A percentile compares a stretch with the other conserved stretches of the same genome.
phyloP scores from a whole-genome alignment of 1,140 invertebrate genomes.

The Oryzaephilus surinamensis region DNA sequence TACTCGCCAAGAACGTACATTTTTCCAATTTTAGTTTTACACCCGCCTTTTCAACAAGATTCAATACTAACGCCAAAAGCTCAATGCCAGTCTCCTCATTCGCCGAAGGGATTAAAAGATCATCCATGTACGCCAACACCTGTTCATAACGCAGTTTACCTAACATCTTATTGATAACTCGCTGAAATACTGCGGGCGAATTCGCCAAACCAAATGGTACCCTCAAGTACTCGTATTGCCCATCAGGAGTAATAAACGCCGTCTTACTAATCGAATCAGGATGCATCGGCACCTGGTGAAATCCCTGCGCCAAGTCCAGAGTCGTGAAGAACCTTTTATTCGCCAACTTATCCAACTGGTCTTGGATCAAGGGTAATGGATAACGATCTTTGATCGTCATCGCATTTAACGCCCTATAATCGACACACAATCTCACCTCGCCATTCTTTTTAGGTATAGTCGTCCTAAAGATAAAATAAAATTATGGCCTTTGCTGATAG shows the following conservation, averaged over 20 bases:
- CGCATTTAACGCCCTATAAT: slow-evolving; percentile 16
- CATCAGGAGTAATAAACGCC: slow-evolving; percentile 12
- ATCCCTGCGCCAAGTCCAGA: slow-evolving; percentile 16
- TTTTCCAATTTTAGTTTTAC: no score
- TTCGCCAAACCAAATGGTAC: slow-evolving; percentile 31
- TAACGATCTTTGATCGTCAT: slow-evolving; percentile 19
- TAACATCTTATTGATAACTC: slow-evolving; percentile 33
- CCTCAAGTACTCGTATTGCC: slow-evolving; percentile 17
- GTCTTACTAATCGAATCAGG: slow-evolving; percentile 25
- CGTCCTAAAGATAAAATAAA: no score
- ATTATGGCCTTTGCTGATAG: no score
- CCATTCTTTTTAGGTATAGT: no score
- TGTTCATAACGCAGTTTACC: no score
- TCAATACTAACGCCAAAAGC: no score
- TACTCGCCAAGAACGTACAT: no score
- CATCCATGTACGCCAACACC: no score
- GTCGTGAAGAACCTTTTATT: slow-evolving; percentile 18
- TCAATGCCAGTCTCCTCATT: no score
- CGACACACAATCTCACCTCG: no score
- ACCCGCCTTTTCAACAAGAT: no score
- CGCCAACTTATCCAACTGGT: slow-evolving; percentile 21
- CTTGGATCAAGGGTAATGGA: slow-evolving; percentile 25
- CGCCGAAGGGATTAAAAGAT: no score
- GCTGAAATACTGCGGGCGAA: slow-evolving; percentile 35
- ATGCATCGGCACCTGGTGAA: slow-evolving; percentile 22